phyloP scores from a whole-genome alignment of 2,888 invertebrate species.

The Nipponacmea schrenckii region DNA sequence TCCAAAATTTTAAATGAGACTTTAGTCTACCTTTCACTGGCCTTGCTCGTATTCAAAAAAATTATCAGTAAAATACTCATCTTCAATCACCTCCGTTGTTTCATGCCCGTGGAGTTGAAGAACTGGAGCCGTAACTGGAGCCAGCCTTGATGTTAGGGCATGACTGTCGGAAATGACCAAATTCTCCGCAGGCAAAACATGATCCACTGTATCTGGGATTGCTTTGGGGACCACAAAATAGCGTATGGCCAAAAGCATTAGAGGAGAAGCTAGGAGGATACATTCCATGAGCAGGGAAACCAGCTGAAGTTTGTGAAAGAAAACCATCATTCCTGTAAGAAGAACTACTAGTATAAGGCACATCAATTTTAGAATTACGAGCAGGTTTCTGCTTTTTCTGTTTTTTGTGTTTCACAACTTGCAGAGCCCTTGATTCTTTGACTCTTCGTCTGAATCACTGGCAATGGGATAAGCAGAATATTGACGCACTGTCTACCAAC shows the following conservation, averaged over 20 bases:
- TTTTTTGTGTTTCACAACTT: constrained; percentile 18
- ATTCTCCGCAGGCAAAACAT: constrained; percentile 24
- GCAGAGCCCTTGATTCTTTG: constrained; percentile 27
- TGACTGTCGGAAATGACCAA: constrained; percentile 21
- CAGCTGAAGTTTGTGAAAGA: too few species aligned
- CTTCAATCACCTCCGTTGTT: too few species aligned
- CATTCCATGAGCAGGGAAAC: too few species aligned
- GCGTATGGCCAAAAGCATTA: too few species aligned
- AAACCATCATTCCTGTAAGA: neutral
- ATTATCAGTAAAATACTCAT: too few species aligned
- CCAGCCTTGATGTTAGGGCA: constrained; percentile 19
- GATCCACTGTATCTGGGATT: constrained; percentile 9
- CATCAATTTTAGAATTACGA: neutral
- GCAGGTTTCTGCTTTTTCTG: neutral
- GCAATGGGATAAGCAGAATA: constrained; percentile 31
- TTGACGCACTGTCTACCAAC: constrained; percentile 30
- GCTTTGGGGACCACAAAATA: neutral
- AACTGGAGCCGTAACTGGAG: neutral
- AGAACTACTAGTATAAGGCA: neutral
- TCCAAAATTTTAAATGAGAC: neutral
- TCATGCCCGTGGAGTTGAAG: neutral
- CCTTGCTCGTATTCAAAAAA: too few species aligned
- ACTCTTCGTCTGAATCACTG: constrained; percentile 31
- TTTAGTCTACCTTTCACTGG: neutral
- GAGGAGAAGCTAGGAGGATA: too few species aligned